Evolutionary conservation across 2,888 invertebrate species (phyloP).

Genomic region (Perizoma affinitatum): DNA sequence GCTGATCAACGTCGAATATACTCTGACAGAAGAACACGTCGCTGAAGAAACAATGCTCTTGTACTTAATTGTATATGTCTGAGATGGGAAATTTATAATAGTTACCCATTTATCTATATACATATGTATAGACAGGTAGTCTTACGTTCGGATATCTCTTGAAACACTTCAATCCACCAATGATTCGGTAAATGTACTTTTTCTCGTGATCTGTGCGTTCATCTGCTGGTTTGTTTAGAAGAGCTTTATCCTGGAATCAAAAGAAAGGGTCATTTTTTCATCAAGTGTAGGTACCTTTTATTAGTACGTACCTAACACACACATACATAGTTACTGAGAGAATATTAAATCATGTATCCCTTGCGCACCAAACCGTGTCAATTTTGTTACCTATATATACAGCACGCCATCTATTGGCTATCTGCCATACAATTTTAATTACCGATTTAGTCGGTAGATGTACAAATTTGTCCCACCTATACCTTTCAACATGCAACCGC

Average conservation of each 20-base stretch:
- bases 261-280: conserved; percentile 16
- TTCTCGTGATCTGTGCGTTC: conserved; percentile 85
- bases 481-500: too few relatives aligned
- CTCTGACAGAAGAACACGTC: too few relatives aligned
- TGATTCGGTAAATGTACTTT: conserved; percentile 81
- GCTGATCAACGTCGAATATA: too few relatives aligned
- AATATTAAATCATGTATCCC: too few relatives aligned
- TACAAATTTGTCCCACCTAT: too few relatives aligned
- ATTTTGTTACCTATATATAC: too few relatives aligned
- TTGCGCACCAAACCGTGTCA: too few relatives aligned
- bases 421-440: too few relatives aligned
- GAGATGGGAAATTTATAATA: neutral
- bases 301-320: conserved; percentile 13
- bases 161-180: conserved; percentile 86
- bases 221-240: conserved; percentile 81
- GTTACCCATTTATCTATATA: neutral
- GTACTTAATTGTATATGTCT: neutral
- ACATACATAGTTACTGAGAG: too few relatives aligned
- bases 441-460: too few relatives aligned
- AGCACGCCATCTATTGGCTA: conserved; percentile 7
- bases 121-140: neutral
- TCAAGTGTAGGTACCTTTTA: too few relatives aligned
- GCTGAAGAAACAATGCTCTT: too few relatives aligned
- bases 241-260: conserved; percentile 82
- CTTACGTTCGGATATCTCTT: conserved; percentile 84